phyloP scores from a whole-genome alignment of 2,113 vertebrate species.

The Ophthalmotilapia sp. region DNA sequence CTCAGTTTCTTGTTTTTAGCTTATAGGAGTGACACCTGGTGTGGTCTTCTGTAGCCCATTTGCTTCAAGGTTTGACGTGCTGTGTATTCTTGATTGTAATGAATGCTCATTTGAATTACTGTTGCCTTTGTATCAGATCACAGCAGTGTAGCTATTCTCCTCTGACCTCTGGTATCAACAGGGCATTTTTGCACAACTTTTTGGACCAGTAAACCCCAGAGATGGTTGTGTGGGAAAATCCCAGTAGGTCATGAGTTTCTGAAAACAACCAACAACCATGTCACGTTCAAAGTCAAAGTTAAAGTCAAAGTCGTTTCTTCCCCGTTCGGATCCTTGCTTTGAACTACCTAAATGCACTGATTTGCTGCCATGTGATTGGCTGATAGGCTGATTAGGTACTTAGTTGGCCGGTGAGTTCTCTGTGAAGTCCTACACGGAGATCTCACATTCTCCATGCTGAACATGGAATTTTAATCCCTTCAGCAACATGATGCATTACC shows the following conservation, averaged over 20 bases:
- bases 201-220: background rate
- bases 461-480: background rate
- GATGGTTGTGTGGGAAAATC: background rate
- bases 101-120: background rate
- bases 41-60: background rate
- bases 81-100: background rate
- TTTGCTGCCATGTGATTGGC: background rate
- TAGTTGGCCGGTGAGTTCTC: background rate
- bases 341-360: background rate
- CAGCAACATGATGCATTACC: background rate
- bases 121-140: background rate
- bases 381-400: background rate
- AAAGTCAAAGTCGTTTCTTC: background rate
- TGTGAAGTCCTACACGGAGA: background rate
- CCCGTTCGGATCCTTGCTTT: background rate
- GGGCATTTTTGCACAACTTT: background rate
- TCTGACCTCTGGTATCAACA: rapidly evolving
- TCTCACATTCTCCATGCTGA: background rate
- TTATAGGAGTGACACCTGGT: rapidly evolving
- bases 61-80: background rate
- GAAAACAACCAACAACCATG: background rate
- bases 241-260: background rate
- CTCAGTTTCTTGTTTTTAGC: background rate
- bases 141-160: background rate
- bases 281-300: background rate